Base-by-base conservation (phyloP, 2,113 vertebrate species). In the Callithrix jacchus region DNA sequence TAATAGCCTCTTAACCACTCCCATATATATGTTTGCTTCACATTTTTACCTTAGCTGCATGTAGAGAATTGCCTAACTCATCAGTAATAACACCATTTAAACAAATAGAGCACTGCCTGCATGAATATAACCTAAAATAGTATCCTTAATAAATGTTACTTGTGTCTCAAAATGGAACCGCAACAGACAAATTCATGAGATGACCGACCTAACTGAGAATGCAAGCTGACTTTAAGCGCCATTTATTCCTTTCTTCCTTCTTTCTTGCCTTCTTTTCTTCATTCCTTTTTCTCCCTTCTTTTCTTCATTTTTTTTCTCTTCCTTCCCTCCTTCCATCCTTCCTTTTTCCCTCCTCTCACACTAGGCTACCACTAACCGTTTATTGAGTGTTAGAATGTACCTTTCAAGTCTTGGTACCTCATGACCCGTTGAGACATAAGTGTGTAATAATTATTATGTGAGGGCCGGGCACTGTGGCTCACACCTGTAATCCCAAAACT, bases 91-190 rank as follows among this genome's bases (percentile, higher is more conserved):
- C 30, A 37, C 54, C 52, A 87, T 64, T 79, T 80, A 32, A 87
- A 83, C 32, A 97, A 97, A 89, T 30, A 87, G 49, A 85, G 37
- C 58, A 92, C 45, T 77, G 14, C 77, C 21, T 95, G 0, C 32
- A 5, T 79, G 80, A 49, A 77, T 49, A 37, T 76, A 90, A 85
- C 77, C 76, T 92, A 85, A 93, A 97, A 96, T 91, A 89, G 84
- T 80, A 61, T 47, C 40, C 13, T 94, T 89, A 73, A 86, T 76
- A 90, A 90, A 89, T 64, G 49, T 71, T 47, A 93, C 47, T 35
- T 68, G 35, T 74, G 40, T 86, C 84, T 92, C 84, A 86, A 93
- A 96, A 92, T 83, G 74, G 79, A 93, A 96, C 23, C 73, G 77
- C 49, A 87, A 68, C 30, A 87, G 61, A 89, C 56, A 95, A 85